A percentile compares a stretch with the other conserved stretches of the same genome.
Conservation (phyloP, 2,113 vertebrate species). For the Actenoides lindsayi region DNA sequence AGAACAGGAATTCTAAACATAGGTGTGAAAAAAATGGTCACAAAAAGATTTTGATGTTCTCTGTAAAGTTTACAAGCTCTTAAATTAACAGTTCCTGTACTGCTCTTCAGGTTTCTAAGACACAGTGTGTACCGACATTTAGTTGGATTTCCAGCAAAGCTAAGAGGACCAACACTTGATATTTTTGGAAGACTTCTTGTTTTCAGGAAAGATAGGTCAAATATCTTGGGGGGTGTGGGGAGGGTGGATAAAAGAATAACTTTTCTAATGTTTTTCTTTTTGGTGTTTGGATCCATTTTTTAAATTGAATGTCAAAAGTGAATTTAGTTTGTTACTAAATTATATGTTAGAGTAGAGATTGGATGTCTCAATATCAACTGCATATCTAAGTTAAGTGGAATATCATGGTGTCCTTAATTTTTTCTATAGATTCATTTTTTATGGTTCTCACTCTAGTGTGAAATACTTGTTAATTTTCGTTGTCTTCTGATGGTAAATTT, state of each 20-base stretch:
- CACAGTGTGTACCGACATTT: not conserved
- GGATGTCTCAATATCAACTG: not conserved
- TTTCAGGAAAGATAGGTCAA: not conserved
- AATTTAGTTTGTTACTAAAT: not conserved
- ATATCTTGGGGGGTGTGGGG: not conserved
- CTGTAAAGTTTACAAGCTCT: not conserved
- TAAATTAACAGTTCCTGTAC: not conserved
- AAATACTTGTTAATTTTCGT: slow-evolving; percentile 5
- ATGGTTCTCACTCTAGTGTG: not conserved
- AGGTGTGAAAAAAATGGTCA: slow-evolving; percentile 1
- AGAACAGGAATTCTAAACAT: not conserved
- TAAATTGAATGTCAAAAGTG: not conserved
- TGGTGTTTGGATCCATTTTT: not conserved
- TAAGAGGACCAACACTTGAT: not conserved
- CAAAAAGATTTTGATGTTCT: not conserved
- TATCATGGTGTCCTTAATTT: not conserved
- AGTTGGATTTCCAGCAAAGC: not conserved
- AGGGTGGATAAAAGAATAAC: not conserved
- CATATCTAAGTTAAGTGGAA: not conserved
- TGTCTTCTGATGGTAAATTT: not conserved
- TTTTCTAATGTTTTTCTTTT: not conserved
- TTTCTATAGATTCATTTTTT: not conserved
- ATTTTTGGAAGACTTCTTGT: not conserved
- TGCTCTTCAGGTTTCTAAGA: not conserved
- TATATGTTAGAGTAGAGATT: not conserved